A percentile compares a stretch with the other conserved stretches of the same genome.
These are phyloP conservation scores for Cryptoprocta ferox DNA, from an alignment of 2,797 vertebrate species.

Conservation along the genomic window DNA sequence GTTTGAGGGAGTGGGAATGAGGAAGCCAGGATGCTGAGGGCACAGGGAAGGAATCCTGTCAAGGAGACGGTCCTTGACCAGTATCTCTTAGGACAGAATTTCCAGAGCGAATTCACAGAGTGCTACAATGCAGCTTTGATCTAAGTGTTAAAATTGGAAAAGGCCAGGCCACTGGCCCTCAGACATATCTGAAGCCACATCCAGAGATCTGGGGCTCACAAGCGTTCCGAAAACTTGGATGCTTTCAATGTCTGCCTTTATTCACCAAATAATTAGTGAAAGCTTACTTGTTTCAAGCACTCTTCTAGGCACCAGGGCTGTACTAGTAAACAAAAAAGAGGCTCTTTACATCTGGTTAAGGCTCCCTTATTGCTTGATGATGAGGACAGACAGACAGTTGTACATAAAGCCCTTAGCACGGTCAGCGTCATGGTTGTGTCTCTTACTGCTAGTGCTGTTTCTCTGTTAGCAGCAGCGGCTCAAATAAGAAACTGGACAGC, in stretches of 20 bases:
- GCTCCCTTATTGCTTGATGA: neutral
- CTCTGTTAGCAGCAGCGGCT: neutral
- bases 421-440: no score
- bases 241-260: neutral
- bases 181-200: neutral
- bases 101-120: neutral
- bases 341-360: neutral
- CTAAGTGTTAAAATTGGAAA: neutral
- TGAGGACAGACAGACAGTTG: neutral
- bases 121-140: neutral
- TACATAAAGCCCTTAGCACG: neutral
- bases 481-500: neutral
- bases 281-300: neutral
- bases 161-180: neutral
- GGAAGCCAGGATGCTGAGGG: neutral
- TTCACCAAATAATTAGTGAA: neutral
- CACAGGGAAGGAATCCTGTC: neutral
- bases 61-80: neutral
- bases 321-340: neutral
- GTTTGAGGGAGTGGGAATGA: neutral
- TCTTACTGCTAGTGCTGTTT: neutral
- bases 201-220: neutral
- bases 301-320: neutral
- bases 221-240: neutral
- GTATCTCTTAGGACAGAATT: neutral